Conservation (phyloP, 2,113 vertebrate species). For the Pseudonaja textilis region DNA sequence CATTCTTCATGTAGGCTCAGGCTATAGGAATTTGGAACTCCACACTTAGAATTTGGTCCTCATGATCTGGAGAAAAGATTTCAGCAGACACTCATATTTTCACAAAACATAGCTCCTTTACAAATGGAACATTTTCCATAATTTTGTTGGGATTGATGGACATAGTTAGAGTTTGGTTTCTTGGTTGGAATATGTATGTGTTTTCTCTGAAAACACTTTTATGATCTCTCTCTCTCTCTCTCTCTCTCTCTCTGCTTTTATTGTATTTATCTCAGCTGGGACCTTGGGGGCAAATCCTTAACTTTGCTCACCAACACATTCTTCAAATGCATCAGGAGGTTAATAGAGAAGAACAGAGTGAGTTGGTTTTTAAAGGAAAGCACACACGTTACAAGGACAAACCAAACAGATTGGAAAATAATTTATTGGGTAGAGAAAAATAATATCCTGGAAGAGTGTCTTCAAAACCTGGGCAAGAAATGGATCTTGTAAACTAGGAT, state of each 20-base stretch:
- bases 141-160: conserved; percentile 1
- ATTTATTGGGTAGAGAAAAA: background rate
- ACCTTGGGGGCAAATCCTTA: conserved; percentile 17
- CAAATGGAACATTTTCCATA: background rate
- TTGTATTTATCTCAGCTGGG: background rate
- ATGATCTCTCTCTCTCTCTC: background rate
- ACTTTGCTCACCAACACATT: background rate
- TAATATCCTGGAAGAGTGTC: background rate
- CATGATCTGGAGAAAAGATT: background rate
- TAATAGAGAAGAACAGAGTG: background rate
- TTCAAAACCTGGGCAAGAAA: background rate
- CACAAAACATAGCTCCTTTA: conserved; percentile 10
- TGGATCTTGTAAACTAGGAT: background rate
- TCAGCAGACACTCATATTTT: background rate
- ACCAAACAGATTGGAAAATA: background rate
- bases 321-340: background rate
- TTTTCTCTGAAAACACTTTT: background rate
- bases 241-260: background rate
- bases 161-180: conserved; percentile 29
- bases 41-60: background rate
- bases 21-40: background rate
- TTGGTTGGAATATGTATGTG: background rate
- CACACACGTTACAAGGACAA: background rate
- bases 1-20: background rate
- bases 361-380: background rate